phyloP scores from a whole-genome alignment of 2,888 invertebrate genomes.

The Lasioglossum calceatum region DNA sequence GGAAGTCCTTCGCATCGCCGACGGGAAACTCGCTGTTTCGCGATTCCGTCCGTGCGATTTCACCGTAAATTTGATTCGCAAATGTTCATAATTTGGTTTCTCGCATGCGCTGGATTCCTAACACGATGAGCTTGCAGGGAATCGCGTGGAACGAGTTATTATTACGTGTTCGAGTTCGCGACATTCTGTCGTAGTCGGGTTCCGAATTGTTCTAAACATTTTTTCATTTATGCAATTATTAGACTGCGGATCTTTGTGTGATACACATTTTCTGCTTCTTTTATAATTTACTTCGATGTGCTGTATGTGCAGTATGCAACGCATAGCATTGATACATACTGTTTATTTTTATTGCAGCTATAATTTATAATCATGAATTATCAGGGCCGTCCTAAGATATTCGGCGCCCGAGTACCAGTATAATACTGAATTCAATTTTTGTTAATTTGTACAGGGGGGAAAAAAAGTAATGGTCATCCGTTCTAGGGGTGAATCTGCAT shows the following conservation, averaged over 20 bases:
- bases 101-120: background rate
- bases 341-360: background rate
- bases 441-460: too few species aligned
- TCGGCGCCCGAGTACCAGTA: too few species aligned
- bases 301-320: too few species aligned
- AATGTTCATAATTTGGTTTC: slow-evolving; percentile 9
- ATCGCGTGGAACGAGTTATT: background rate
- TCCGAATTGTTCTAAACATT: background rate
- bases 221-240: background rate
- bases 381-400: too few species aligned
- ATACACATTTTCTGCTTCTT: too few species aligned
- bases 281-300: background rate
- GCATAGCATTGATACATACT: background rate
- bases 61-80: slow-evolving; percentile 19
- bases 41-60: slow-evolving; percentile 9
- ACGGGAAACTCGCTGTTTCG: slow-evolving; percentile 26
- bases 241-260: background rate
- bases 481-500: too few species aligned
- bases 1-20: background rate
- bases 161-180: background rate
- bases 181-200: background rate
- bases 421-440: too few species aligned
- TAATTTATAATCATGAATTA: background rate
- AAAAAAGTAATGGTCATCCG: too few species aligned
- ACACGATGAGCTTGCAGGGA: background rate